Percentiles rank a stretch among this genome's conserved stretches.
Conservation (phyloP, 2,888 invertebrate genomes). For the Lutraria lutraria region DNA sequence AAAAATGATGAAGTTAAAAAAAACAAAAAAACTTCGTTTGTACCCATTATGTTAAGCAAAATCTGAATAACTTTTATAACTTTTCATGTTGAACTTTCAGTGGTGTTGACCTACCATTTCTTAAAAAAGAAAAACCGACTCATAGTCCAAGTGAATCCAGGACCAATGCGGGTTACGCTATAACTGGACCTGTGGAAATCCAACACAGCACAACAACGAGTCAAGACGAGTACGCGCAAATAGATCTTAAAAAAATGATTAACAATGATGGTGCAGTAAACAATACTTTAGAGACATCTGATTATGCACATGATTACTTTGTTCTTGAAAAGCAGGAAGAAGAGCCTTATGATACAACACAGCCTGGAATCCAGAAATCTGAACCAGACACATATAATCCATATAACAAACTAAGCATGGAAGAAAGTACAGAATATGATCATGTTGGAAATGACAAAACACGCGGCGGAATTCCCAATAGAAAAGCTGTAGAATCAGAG, state of each 20-base stretch:
- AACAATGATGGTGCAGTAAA: neutral
- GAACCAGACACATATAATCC: neutral
- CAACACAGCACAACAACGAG: neutral
- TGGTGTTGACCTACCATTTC: neutral
- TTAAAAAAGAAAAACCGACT: neutral
- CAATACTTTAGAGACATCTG: neutral
- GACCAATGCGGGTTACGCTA: neutral
- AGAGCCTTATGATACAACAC: neutral
- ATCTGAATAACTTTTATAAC: too few relatives aligned
- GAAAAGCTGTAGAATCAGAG: neutral
- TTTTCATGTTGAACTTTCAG: neutral
- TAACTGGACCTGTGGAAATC: neutral
- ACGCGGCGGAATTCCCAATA: neutral
- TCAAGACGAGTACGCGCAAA: neutral
- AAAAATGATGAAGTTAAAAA: too few relatives aligned
- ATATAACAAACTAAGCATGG: neutral
- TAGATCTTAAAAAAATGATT: neutral
- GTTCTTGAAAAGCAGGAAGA: neutral
- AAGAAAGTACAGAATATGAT: neutral
- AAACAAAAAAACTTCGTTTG: too few relatives aligned
- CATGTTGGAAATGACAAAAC: neutral
- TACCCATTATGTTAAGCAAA: too few relatives aligned
- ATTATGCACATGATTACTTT: slow-evolving; percentile 1
- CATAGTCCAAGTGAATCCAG: neutral
- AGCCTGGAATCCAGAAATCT: neutral